Conservation (phyloP, 2,888 invertebrate genomes). For the Leucoptera coffeella region DNA sequence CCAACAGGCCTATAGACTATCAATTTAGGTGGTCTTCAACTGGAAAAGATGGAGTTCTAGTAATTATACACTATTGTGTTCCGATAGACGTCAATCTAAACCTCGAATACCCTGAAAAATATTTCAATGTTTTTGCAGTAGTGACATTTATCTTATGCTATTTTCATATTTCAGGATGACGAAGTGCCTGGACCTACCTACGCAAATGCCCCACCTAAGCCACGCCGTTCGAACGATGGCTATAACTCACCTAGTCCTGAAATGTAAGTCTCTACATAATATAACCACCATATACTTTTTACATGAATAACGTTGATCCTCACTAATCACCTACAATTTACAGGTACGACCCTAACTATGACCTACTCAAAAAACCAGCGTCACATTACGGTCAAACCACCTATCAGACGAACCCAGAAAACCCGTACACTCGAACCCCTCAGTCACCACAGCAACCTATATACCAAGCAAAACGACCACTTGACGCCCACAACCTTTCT, state of each 20-base stretch:
- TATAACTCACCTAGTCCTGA: conserved; percentile 72
- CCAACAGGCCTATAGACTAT: no score
- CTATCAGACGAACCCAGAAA: conserved; percentile 32
- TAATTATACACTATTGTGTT: no score
- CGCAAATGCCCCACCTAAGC: conserved; percentile 87
- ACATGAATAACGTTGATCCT: conserved; percentile 1
- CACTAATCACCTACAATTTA: conserved; percentile 11
- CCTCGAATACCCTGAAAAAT: no score
- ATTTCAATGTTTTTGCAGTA: no score
- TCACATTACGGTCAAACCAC: conserved; percentile 44
- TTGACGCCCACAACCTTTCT: conserved; percentile 40
- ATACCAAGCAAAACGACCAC: conserved; percentile 13
- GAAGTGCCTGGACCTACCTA: conserved; percentile 61
- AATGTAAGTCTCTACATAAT: conserved; percentile 25
- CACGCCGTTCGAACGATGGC: conserved; percentile 70
- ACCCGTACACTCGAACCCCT: conserved; percentile 45
- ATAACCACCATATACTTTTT: no score
- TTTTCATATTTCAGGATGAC: conserved; percentile 18
- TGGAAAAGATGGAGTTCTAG: no score
- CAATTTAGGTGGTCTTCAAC: no score
- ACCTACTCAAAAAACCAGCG: conserved; percentile 46
- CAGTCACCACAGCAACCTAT: conserved; percentile 29
- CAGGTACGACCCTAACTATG: conserved; percentile 51
- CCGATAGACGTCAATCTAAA: no score
- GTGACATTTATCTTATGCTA: no score